Percentiles rank a stretch among this genome's conserved stretches.
Evolutionary conservation across 2,888 invertebrate genomes (phyloP).

Genomic region (Ormyrus thymus): DNA sequence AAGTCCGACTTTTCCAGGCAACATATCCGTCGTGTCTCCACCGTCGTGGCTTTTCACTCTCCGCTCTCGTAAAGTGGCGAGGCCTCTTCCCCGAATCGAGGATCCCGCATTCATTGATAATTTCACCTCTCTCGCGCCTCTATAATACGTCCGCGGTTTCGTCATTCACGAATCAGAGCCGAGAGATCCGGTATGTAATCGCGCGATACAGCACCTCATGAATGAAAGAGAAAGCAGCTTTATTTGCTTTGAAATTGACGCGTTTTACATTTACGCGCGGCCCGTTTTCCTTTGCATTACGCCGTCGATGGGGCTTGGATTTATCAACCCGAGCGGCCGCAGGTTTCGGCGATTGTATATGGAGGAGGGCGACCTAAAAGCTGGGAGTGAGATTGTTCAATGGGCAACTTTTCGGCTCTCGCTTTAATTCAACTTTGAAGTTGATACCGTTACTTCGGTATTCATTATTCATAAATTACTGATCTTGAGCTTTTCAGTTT

Average conservation of each 20-base stretch:
- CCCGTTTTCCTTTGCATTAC: too few species aligned
- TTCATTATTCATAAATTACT: too few species aligned
- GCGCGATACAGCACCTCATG: conserved; percentile 59
- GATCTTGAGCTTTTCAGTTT: too few species aligned
- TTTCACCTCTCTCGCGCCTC: conserved; percentile 21
- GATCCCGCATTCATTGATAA: conserved; percentile 31
- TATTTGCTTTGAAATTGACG: conserved; percentile 54
- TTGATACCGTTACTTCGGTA: too few species aligned
- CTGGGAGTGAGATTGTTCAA: not conserved
- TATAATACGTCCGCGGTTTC: conserved; percentile 16
- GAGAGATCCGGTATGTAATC: conserved; percentile 31
- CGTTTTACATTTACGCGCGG: conserved; percentile 13
- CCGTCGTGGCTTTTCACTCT: conserved; percentile 30
- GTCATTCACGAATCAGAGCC: conserved; percentile 14
- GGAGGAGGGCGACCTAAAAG: too few species aligned
- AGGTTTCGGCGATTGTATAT: too few species aligned
- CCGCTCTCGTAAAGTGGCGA: conserved; percentile 17
- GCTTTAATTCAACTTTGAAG: too few species aligned
- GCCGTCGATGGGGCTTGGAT: too few species aligned
- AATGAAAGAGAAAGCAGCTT: conserved; percentile 68
- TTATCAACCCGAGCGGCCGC: too few species aligned
- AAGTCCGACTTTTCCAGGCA: conserved; percentile 39
- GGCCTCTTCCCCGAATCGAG: not conserved
- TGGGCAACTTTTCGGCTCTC: too few species aligned
- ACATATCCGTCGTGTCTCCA: conserved; percentile 17